These are phyloP conservation scores for Cercocebus atys DNA, from an alignment of 2,113 vertebrate genomes.

Conservation along the genomic window DNA sequence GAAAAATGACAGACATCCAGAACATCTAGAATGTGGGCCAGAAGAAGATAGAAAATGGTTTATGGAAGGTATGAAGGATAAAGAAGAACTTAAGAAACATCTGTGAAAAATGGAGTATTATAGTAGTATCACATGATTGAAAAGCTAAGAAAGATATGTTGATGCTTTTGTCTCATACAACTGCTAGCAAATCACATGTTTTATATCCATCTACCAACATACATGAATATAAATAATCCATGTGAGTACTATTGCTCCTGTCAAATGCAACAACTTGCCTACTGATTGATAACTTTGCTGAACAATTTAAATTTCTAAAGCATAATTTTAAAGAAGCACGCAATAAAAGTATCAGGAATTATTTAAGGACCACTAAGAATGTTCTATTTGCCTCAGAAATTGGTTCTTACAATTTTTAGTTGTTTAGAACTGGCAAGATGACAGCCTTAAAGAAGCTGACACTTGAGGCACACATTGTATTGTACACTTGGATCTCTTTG, in stretches of 20 bases:
- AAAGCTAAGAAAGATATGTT: background rate
- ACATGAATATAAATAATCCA: background rate
- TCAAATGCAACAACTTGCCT: background rate
- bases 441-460: background rate
- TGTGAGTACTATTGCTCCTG: background rate
- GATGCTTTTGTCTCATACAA: background rate
- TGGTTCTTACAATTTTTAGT: background rate
- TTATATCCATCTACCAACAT: background rate
- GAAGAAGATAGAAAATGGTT: background rate
- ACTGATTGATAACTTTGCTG: background rate
- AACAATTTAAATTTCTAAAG: background rate
- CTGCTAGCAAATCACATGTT: background rate
- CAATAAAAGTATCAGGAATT: background rate
- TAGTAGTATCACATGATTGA: background rate
- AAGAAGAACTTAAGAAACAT: background rate
- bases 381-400: background rate
- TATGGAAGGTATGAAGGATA: background rate
- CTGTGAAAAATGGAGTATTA: background rate
- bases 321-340: background rate
- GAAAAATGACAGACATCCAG: background rate
- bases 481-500: background rate
- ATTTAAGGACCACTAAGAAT: background rate
- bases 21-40: background rate
- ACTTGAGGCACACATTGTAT: background rate
- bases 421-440: background rate